A percentile compares a stretch with the other conserved stretches of the same genome.
phyloP scores from a whole-genome alignment of 2,797 vertebrate species.

The Micropoecilia bifurca region DNA sequence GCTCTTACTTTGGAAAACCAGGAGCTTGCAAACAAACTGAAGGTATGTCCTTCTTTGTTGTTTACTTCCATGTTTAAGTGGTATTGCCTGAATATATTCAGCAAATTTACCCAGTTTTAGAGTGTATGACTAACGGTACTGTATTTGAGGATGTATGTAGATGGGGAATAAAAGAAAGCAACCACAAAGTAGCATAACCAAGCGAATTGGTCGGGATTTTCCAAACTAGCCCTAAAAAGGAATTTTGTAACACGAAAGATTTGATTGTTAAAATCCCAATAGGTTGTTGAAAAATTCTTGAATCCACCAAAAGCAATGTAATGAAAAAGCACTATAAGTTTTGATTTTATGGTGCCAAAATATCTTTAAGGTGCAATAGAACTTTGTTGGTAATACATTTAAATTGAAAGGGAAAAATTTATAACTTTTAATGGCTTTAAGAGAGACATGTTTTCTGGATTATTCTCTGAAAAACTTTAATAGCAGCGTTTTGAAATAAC shows the following conservation, averaged over 20 bases:
- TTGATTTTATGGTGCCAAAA: background rate
- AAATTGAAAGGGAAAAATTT: background rate
- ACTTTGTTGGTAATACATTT: background rate
- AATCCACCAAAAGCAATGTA: background rate
- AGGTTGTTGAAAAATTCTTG: background rate
- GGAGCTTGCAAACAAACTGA: constrained; percentile 89
- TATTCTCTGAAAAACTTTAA: background rate
- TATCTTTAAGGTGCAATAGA: background rate
- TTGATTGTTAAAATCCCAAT: background rate
- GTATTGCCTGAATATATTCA: constrained; percentile 9
- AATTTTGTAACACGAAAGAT: background rate
- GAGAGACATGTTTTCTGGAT: background rate
- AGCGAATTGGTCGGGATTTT: background rate
- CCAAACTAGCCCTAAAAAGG: background rate
- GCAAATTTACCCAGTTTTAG: background rate
- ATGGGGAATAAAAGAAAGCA: background rate
- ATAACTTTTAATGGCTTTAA: background rate
- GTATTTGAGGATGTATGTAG: background rate
- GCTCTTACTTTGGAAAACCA: constrained; percentile 93
- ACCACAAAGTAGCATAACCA: background rate
- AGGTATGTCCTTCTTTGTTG: constrained; percentile 76
- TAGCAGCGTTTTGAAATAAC: background rate
- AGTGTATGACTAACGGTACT: background rate
- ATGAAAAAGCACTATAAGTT: background rate
- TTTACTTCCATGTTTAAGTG: constrained; percentile 1